Percentiles rank a stretch among this genome's conserved stretches.
These are phyloP conservation scores for Puffinus mauretanicus DNA, from an alignment of 2,113 vertebrate species.

Conservation along the genomic window DNA sequence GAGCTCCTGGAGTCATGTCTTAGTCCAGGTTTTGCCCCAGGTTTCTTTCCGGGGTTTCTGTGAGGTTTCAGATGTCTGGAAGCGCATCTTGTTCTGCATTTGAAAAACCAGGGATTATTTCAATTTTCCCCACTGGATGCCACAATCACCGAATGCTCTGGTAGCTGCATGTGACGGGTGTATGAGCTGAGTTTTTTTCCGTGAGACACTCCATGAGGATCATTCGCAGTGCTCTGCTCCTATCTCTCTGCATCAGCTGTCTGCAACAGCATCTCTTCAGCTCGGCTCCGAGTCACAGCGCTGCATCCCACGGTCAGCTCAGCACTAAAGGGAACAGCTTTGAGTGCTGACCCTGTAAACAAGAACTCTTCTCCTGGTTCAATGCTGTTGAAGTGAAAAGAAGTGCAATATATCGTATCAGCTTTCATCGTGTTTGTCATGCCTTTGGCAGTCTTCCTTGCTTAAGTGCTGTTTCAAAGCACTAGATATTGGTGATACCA, in stretches of 20 bases:
- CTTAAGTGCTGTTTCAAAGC: background rate
- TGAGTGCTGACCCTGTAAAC: background rate
- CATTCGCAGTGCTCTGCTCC: background rate
- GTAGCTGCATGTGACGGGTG: rapidly evolving
- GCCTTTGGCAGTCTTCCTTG: background rate
- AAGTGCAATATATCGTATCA: background rate
- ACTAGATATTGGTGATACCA: background rate
- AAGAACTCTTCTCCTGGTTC: background rate
- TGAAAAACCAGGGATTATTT: background rate
- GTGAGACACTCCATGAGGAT: rapidly evolving
- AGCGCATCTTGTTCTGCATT: background rate
- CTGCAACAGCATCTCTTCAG: rapidly evolving
- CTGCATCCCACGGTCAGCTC: rapidly evolving
- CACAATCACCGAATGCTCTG: background rate
- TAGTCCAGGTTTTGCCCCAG: background rate
- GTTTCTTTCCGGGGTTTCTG: background rate
- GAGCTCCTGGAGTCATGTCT: background rate
- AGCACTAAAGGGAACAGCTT: background rate
- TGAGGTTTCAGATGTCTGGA: background rate
- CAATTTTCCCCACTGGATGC: background rate
- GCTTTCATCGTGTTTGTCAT: background rate
- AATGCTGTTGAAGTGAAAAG: background rate
- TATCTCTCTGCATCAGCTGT: background rate
- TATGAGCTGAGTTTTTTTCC: background rate
- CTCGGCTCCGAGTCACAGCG: rapidly evolving